These are phyloP conservation scores for Heliangelus exortis DNA, from an alignment of 2,797 vertebrate genomes.

Conservation along the genomic window DNA sequence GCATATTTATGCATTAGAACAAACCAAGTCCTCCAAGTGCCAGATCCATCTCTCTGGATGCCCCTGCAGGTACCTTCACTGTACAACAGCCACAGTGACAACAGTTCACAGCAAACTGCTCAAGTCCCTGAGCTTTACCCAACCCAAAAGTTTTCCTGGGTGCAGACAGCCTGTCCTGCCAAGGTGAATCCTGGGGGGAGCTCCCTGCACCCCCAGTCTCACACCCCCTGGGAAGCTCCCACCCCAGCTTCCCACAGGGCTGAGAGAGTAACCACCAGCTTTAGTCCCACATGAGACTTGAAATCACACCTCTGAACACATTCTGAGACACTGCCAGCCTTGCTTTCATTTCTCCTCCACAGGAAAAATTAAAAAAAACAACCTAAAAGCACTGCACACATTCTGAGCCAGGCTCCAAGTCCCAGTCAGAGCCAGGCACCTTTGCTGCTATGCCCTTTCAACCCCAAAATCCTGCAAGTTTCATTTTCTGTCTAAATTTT, in stretches of 20 bases:
- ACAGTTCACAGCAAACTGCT: background rate
- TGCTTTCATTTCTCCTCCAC: background rate
- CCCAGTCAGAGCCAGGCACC: background rate
- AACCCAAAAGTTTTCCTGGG: background rate
- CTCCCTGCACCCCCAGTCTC: background rate
- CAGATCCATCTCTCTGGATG: background rate
- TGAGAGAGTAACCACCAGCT: background rate
- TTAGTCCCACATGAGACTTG: background rate
- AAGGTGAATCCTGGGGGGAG: rapidly evolving
- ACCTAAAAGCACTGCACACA: rapidly evolving
- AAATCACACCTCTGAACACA: background rate
- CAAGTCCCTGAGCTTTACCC: background rate
- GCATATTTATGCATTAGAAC: background rate
- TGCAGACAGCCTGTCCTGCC: background rate
- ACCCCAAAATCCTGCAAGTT: background rate
- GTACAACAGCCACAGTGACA: background rate
- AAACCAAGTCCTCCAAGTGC: background rate
- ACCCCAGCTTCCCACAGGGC: background rate
- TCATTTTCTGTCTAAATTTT: background rate
- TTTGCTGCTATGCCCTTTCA: background rate
- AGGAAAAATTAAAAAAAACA: background rate
- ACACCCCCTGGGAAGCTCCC: background rate
- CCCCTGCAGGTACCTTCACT: background rate
- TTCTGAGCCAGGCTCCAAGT: background rate
- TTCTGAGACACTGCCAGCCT: background rate